phyloP scores from a whole-genome alignment of 1,140 invertebrate species.

The Thaumetopoea pityocampa region DNA sequence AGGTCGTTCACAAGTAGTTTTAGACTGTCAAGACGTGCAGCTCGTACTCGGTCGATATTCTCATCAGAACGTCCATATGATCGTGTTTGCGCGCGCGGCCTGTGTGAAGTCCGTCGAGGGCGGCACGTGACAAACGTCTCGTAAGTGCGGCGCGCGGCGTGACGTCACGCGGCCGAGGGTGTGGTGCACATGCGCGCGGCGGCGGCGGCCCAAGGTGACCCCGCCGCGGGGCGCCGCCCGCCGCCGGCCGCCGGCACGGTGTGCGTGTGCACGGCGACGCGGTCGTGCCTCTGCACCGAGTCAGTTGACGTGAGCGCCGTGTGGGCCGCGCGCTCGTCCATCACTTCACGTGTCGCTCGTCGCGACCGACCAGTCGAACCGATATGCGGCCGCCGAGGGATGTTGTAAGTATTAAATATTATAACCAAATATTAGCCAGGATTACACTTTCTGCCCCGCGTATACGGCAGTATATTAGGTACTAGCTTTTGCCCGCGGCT shows the following conservation, averaged over 20 bases:
- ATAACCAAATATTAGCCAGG: constrained; percentile 44
- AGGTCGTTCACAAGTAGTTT: too few relatives aligned
- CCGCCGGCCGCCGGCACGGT: constrained; percentile 44
- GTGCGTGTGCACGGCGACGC: constrained; percentile 55
- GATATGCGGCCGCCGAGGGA: constrained; percentile 72
- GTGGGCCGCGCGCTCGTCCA: constrained; percentile 70
- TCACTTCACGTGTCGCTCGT: constrained; percentile 66
- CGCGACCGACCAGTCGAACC: constrained; percentile 66
- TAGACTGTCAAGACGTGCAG: too few relatives aligned
- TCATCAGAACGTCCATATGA: too few relatives aligned
- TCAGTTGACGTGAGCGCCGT: constrained; percentile 67
- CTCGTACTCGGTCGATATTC: too few relatives aligned
- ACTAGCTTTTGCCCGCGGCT: too few relatives aligned
- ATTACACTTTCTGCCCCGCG: constrained; percentile 28
- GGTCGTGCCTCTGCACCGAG: constrained; percentile 37
- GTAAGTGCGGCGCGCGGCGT: constrained; percentile 35
- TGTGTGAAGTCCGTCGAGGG: constrained; percentile 45
- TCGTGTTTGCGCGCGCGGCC: too few relatives aligned
- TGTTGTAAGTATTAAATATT: constrained; percentile 54
- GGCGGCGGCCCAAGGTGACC: constrained; percentile 66
- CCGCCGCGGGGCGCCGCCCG: too few relatives aligned
- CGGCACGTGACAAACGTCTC: constrained; percentile 41
- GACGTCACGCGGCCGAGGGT: constrained; percentile 62
- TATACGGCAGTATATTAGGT: not conserved
- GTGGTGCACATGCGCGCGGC: constrained; percentile 68